Percentiles rank a stretch among this genome's conserved stretches.
phyloP scores from a whole-genome alignment of 2,113 vertebrate species.

The Vidua chalybeata region DNA sequence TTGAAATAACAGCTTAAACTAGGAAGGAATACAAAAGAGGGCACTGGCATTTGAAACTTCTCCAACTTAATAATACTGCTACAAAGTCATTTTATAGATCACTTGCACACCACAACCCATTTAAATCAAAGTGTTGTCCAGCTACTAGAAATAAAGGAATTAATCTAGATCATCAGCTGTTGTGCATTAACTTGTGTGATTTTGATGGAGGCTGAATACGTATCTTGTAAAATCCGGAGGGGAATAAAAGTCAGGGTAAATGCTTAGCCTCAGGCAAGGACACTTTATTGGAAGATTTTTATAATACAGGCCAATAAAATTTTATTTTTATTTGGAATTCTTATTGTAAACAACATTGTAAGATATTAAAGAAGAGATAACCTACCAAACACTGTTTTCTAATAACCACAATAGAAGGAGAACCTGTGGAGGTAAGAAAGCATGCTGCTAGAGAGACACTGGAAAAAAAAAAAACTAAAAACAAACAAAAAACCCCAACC shows the following conservation, averaged over 20 bases:
- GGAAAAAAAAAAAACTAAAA: neutral
- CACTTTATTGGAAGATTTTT: conserved; percentile 1
- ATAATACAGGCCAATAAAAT: neutral
- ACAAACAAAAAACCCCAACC: neutral
- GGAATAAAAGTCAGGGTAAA: neutral
- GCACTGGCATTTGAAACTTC: neutral
- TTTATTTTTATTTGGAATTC: conserved; percentile 13
- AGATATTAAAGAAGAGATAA: neutral
- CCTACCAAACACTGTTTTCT: neutral
- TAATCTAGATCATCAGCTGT: neutral
- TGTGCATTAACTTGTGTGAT: neutral
- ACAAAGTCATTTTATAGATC: neutral
- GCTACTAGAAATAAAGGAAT: neutral
- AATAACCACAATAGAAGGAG: neutral
- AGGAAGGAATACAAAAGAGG: neutral
- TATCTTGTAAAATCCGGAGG: neutral
- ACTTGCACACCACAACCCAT: neutral
- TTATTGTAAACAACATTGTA: neutral
- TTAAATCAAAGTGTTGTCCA: neutral
- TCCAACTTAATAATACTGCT: neutral
- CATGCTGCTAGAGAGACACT: neutral
- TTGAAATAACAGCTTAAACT: neutral
- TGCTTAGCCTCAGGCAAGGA: neutral
- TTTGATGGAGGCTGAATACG: neutral
- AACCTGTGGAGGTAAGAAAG: neutral